These are phyloP conservation scores for Eremophila alpestris DNA, from an alignment of 2,797 vertebrate genomes.

Conservation along the genomic window DNA sequence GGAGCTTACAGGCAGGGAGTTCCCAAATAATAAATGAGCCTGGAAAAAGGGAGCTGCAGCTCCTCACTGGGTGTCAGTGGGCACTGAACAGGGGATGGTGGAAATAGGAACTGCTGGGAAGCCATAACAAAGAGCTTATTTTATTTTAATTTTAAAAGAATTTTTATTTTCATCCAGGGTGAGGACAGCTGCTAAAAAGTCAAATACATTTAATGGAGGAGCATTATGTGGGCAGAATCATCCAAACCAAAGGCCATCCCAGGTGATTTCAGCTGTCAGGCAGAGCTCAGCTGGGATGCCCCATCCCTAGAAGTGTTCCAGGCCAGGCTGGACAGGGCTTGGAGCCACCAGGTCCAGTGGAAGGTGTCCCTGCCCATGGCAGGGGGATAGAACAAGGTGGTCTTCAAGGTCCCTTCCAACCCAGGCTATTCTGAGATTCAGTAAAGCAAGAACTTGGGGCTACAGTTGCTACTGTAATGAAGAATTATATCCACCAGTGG, in stretches of 20 bases:
- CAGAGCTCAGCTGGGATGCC: background rate
- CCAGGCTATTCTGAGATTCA: background rate
- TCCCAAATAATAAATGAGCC: background rate
- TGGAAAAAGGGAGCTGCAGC: background rate
- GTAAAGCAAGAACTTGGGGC: background rate
- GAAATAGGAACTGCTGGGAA: background rate
- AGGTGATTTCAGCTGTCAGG: accelerated
- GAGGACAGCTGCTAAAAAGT: background rate
- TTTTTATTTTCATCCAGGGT: background rate
- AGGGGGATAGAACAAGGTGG: background rate
- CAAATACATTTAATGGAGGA: background rate
- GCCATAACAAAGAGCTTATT: background rate
- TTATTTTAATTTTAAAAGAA: background rate
- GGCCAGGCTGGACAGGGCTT: background rate
- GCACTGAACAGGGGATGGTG: background rate
- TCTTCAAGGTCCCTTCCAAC: background rate
- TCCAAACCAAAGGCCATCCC: background rate
- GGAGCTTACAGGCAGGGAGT: background rate
- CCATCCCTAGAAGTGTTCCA: background rate
- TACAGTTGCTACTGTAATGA: accelerated
- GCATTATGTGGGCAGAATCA: background rate
- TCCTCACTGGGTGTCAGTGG: accelerated
- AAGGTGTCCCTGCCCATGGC: background rate
- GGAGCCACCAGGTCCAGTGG: background rate
- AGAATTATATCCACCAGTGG: background rate